Base-by-base conservation (phyloP, 2,113 vertebrate genomes). In the Silurus glanis region DNA sequence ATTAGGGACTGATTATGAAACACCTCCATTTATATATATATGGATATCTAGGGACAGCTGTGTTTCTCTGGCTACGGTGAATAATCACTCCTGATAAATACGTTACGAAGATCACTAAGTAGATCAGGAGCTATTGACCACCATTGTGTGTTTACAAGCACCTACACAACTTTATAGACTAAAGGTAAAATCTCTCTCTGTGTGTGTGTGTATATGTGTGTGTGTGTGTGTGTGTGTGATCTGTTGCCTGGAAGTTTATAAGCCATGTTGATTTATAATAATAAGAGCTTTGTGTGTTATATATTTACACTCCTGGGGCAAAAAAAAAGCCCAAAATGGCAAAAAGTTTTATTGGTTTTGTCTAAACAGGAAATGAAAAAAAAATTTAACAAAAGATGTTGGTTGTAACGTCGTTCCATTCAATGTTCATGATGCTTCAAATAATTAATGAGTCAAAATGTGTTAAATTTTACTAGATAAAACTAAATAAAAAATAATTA, bases 101-200 rank as follows among this genome's bases (percentile, higher is more conserved):
- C 1, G 71, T 74, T 74, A 74, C 14, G 16, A 17, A 74, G 28
- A 71, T 71, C 28, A 71, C 14, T 17, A 0, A 45, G 14, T 45
- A 76, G 72, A 76, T 76, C 75, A 56, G 75, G 4, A 12, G 16
- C n/a, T 56, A 78, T 78, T 78, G 75, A 78, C 19, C n/a, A 56
- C 53, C 14, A 78, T 58, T 78, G 75, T 78, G 75, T 78, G 23
- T 28, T 28, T 28, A 56, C 28, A 78, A 25, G 17, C 47, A 74
- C 2, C 45, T 74, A 74, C 71, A 25, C 49, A 6, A 55, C 5
- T 55, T 16, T 25, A 14, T 23, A 25, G 74, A 25, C 51, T 78
- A 78, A 78, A 62, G 56, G 79, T 61, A 56, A 61, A 59, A 81
- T 37, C 2, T 37, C 1, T 37, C 1, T 37, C 1, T 37, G 16